Evolutionary conservation across 1,140 invertebrate genomes (phyloP), one percentile per base, ranked within the genome.

Genomic region (Ips nitidus): DNA sequence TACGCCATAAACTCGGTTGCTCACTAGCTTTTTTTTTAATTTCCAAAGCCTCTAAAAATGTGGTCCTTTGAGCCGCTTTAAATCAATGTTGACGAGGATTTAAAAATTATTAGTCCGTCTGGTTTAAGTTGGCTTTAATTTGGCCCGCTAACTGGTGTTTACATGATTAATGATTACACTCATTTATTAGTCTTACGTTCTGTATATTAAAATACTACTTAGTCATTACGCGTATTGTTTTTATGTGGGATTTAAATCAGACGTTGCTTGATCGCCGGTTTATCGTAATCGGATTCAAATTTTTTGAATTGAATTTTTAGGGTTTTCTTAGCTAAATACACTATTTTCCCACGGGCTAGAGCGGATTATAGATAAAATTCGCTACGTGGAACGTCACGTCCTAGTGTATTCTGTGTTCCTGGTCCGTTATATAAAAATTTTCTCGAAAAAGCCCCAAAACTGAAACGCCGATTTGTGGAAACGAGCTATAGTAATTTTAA

Each of bases 401-500:
- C 70, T 75, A 66, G 40, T 22, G 66, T 53, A 37, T 73, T 73
- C 71, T 79, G 71, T 69, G 70, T 43, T 73, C 78, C 77, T 78
- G 77, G 64, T 78, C 75, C 75, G 70, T 79, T 78, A 79, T 79
- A 78, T 78, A 79, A 79, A 78, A 78, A 75, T 78, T 78, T 78
- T 78, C 73, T 77, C 72, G 75, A 79, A 78, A 79, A 79, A 77
- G 75, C 72, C 64, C 70, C 73, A 78, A 79, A 79, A 76, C 61
- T 70, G 72, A 76, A 75, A 63, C 60, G 50, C 41, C 58, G 66
- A 71, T 75, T 73, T 67, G 67, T 71, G 74, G 75, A 77, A 76
- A 75, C 68, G 53, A 58, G 37, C 50, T 41, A 40, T 56, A 55
- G 57, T 69, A 75, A 77, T 74, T 74, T 78, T 77, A 77, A 76